Base-by-base conservation (phyloP, 1,140 invertebrate genomes). In the Elysia chlorotica region DNA sequence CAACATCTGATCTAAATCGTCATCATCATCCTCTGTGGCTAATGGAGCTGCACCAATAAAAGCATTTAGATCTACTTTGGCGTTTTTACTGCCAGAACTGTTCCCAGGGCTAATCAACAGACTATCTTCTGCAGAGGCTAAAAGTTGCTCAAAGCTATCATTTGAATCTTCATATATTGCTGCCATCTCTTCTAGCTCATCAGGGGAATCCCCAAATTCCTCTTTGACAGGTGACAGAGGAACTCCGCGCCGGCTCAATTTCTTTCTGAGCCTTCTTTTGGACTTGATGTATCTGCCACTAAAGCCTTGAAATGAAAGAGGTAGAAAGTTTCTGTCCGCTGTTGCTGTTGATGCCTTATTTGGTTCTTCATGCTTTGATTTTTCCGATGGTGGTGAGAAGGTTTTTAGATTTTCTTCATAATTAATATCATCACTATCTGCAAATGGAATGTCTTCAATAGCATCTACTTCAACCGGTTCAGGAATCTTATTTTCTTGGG, bases 141-240 rank as follows among this genome's bases (percentile, higher is more conserved):
- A 59, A 38, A 71, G 37, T 59, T 53, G 35, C 37, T 71, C 69
- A 63, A 71, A 71, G 38, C 69, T 71, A 21, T 62, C 36, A 71
- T 71, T 59, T 4, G 30, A 21, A n/a, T 30, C 36, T 33, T 62
- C 56, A 28, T 62, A 31, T 17, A 71, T 62, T 35, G 35, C 57
- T 23, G 31, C 69, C 37, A 62, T 62, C 17, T 65, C 63, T 36
- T 75, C 74, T 17, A 68, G 36, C n/a, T 36, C 65, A 30, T 72
- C 63, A 10, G 48, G 57, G 19, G 48, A 63, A 38, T 30, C 69
- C 10, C 48, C 28, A 23, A 71, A 63, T 28, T 71, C 74, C 25
- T 75, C 74, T 33, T 33, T 71, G 0, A 75, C 74, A 53, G 74
- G 74, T 1, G 74, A 75, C 30, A 75, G 28, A 0, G 65, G 65